These are phyloP conservation scores for Chromis chromis DNA, from an alignment of 2,797 vertebrate genomes.

Conservation along the genomic window DNA sequence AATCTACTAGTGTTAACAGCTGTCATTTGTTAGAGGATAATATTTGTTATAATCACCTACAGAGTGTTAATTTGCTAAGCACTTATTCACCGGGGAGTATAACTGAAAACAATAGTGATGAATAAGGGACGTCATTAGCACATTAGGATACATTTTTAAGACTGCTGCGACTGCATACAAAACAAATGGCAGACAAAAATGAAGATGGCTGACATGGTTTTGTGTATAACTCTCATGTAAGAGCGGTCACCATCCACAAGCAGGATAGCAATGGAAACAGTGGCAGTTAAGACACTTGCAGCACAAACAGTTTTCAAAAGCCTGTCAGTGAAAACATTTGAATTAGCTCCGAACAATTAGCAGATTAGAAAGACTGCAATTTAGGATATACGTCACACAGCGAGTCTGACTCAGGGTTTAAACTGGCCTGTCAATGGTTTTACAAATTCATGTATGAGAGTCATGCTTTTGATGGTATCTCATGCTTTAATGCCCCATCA, in stretches of 20 bases:
- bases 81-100: conserved; percentile 74
- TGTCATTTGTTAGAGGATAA: conserved; percentile 65
- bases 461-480: too few species aligned
- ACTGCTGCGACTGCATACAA: conserved; percentile 81
- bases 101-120: conserved; percentile 50
- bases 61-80: conserved; percentile 76
- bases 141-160: conserved; percentile 83
- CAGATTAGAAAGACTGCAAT: too few species aligned
- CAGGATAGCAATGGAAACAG: conserved; percentile 63
- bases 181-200: conserved; percentile 33
- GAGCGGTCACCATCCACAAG: conserved; percentile 30
- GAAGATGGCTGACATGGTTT: conserved; percentile 46
- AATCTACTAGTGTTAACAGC: conserved; percentile 42
- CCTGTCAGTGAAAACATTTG: background rate
- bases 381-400: too few species aligned
- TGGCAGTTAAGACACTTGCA: conserved; percentile 32
- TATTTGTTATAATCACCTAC: conserved; percentile 78
- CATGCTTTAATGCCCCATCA: too few species aligned
- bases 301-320: conserved; percentile 14
- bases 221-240: conserved; percentile 53
- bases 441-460: too few species aligned
- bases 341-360: too few species aligned
- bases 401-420: too few species aligned
- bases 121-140: conserved; percentile 73
- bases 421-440: too few species aligned